phyloP scores from a whole-genome alignment of 1,140 invertebrate species.

The Drosophila navojoa region DNA sequence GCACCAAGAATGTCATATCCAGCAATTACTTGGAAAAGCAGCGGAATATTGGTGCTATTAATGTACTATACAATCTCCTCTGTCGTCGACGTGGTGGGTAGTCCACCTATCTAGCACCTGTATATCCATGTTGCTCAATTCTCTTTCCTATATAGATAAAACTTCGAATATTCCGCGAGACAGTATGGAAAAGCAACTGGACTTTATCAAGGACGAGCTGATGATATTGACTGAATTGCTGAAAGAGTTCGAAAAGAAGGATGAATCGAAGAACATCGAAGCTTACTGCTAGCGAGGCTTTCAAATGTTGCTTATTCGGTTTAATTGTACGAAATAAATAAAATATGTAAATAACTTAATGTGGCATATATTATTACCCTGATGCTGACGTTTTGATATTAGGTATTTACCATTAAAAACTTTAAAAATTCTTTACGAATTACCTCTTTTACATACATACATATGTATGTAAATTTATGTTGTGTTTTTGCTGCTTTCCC shows the following conservation, averaged over 20 bases:
- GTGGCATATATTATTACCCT: too few species aligned
- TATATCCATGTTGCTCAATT: too few species aligned
- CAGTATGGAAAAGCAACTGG: slow-evolving; percentile 56
- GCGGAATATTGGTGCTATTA: slow-evolving; percentile 59
- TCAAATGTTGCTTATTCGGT: slow-evolving; percentile 2
- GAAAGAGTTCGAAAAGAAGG: slow-evolving; percentile 34
- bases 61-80: slow-evolving; percentile 57
- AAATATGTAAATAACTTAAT: too few species aligned
- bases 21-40: slow-evolving; percentile 51
- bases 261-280: background rate
- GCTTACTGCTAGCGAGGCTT: slow-evolving; percentile 13
- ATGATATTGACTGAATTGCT: slow-evolving; percentile 63
- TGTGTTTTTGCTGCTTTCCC: background rate
- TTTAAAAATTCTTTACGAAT: too few species aligned
- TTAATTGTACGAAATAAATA: background rate
- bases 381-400: too few species aligned
- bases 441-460: background rate
- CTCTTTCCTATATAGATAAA: slow-evolving; percentile 16
- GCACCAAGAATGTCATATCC: slow-evolving; percentile 60
- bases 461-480: background rate
- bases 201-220: slow-evolving; percentile 72
- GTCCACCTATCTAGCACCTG: too few species aligned
- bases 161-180: background rate
- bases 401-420: too few species aligned
- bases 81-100: slow-evolving; percentile 55